Evolutionary conservation across 2,113 vertebrate genomes (phyloP).

Genomic region (Beaufortia kweichowensis): DNA sequence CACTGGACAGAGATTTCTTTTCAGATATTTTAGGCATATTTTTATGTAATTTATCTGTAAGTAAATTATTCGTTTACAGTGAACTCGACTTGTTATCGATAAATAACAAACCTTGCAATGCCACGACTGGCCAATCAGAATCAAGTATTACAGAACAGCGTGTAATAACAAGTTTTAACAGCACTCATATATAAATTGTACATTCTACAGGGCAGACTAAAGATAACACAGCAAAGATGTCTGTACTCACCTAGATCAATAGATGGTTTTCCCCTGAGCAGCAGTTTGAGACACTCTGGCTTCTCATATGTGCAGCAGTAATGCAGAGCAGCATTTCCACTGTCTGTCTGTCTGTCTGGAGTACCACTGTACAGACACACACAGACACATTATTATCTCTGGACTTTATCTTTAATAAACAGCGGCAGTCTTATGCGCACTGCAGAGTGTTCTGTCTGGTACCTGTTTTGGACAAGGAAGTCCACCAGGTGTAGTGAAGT

Average conservation of each 20-base stretch:
- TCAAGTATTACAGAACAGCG: too few relatives aligned
- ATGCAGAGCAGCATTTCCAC: slow-evolving; percentile 84
- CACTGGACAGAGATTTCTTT: too few relatives aligned
- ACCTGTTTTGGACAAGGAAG: slow-evolving; percentile 92
- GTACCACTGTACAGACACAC: slow-evolving; percentile 73
- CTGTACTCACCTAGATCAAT: slow-evolving; percentile 78
- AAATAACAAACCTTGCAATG: too few relatives aligned
- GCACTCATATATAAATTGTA: too few relatives aligned
- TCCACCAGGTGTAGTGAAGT: slow-evolving; percentile 87
- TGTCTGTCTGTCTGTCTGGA: slow-evolving; percentile 83
- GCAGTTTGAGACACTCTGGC: slow-evolving; percentile 85
- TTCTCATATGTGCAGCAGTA: slow-evolving; percentile 85
- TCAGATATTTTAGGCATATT: too few relatives aligned
- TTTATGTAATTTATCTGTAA: too few relatives aligned
- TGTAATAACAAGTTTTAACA: too few relatives aligned
- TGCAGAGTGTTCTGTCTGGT: slow-evolving; percentile 28
- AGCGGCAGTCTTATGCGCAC: background rate
- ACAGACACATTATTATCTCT: background rate
- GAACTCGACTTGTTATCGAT: too few relatives aligned
- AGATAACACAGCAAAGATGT: background rate
- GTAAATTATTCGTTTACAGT: too few relatives aligned
- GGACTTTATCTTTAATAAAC: background rate
- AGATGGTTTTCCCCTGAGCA: slow-evolving; percentile 85
- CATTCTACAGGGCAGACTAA: background rate
- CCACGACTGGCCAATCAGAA: too few relatives aligned